Conservation (phyloP, 1,140 invertebrate genomes). For the Asbolus verrucosus region DNA sequence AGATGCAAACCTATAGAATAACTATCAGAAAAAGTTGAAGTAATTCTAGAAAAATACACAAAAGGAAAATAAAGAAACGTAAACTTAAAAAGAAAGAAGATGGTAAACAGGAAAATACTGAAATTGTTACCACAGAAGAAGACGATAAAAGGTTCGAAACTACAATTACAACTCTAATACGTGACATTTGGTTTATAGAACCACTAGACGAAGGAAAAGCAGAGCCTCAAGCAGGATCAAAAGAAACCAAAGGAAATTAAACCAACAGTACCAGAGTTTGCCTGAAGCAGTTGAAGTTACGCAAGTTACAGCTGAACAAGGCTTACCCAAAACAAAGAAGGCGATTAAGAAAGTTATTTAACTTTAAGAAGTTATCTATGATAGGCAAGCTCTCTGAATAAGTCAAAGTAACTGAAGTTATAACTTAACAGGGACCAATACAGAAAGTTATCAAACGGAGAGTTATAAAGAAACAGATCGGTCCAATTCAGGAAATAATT, state of each 20-base stretch:
- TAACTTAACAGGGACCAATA: conserved; percentile 56
- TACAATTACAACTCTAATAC: conserved; percentile 54
- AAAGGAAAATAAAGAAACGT: conserved; percentile 63
- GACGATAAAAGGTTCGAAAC: conserved; percentile 63
- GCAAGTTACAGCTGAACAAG: conserved; percentile 65
- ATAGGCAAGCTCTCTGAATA: conserved; percentile 65
- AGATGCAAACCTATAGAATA: conserved; percentile 53
- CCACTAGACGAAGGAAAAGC: conserved; percentile 58
- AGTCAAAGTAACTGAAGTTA: conserved; percentile 60
- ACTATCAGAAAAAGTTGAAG: conserved; percentile 57
- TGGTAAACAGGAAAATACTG: conserved; percentile 61
- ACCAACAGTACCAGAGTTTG: conserved; percentile 56
- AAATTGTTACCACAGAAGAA: conserved; percentile 65
- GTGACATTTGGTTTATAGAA: conserved; percentile 19
- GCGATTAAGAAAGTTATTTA: conserved; percentile 62
- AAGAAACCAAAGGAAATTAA: conserved; percentile 38
- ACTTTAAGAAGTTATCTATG: conserved; percentile 38
- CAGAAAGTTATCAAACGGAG: conserved; percentile 62
- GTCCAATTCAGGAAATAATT: conserved; percentile 57
- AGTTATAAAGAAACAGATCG: conserved; percentile 59
- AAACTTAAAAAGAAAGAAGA: conserved; percentile 62
- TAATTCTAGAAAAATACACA: conserved; percentile 57
- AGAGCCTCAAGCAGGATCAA: conserved; percentile 53
- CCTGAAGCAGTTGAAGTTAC: conserved; percentile 61
- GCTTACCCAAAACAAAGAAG: conserved; percentile 62